Evolutionary conservation across 1,140 invertebrate genomes (phyloP).

Genomic region (Chymomyza costata): DNA sequence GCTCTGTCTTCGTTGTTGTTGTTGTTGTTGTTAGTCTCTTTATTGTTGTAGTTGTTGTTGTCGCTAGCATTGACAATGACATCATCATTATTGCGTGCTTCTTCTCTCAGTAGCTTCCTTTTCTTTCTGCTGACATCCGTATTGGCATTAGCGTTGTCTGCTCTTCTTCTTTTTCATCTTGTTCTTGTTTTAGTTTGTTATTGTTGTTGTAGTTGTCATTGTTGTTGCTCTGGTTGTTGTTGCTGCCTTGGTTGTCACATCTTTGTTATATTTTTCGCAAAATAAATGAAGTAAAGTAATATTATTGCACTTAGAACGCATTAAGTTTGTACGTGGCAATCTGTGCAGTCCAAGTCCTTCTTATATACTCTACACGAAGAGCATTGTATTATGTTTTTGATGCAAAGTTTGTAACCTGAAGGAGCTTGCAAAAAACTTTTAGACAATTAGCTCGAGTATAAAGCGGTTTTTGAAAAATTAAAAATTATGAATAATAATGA

Average conservation of each 20-base stretch:
- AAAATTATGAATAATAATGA: no score
- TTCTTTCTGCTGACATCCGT: slow-evolving; percentile 10
- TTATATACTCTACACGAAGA: no score
- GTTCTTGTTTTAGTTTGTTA: slow-evolving; percentile 11
- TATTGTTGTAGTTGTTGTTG: slow-evolving; percentile 21
- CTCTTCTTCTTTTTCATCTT: slow-evolving; percentile 38
- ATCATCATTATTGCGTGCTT: slow-evolving; percentile 72
- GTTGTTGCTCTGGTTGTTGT: slow-evolving; percentile 4
- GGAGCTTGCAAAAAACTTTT: no score
- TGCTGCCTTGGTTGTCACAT: slow-evolving; percentile 50
- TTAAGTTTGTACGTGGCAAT: slow-evolving; percentile 71
- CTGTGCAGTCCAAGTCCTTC: slow-evolving; percentile 28
- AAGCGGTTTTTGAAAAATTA: no score
- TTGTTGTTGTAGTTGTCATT: slow-evolving; percentile 11
- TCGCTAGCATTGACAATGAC: slow-evolving; percentile 66
- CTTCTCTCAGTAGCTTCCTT: slow-evolving; percentile 21
- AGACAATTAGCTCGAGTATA: no score
- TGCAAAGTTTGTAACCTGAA: no score
- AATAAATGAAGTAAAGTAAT: slow-evolving; percentile 74
- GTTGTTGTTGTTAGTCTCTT: slow-evolving; percentile 14
- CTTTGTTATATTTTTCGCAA: slow-evolving; percentile 73
- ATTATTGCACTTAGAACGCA: slow-evolving; percentile 74
- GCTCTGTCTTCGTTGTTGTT: slow-evolving; percentile 5
- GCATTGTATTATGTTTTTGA: no score
- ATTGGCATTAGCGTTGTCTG: slow-evolving; percentile 26